Evolutionary conservation across 1,140 invertebrate species (phyloP).

Genomic region (Cotesia typhae): DNA sequence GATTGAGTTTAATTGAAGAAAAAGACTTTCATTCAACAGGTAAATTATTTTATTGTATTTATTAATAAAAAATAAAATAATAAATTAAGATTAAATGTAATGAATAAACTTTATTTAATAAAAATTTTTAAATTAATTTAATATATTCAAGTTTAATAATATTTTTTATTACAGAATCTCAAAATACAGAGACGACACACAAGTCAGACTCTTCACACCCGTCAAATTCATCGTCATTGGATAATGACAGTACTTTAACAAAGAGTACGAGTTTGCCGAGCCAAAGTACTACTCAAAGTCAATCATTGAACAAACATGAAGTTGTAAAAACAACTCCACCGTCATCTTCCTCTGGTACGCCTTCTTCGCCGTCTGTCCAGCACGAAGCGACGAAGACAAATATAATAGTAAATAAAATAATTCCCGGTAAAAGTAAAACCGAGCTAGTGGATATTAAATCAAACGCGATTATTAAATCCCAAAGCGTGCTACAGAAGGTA

Average conservation of each 20-base stretch:
- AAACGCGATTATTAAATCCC: constrained; percentile 43
- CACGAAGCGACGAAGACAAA: neutral
- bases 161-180: constrained; percentile 58
- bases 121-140: constrained; percentile 16
- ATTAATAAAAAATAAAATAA: neutral
- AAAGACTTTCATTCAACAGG: constrained; percentile 62
- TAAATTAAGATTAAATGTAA: neutral
- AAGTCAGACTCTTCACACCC: constrained; percentile 48
- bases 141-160: constrained; percentile 23
- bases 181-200: constrained; percentile 53
- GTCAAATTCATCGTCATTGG: constrained; percentile 45
- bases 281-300: constrained; percentile 39
- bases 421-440: constrained; percentile 48
- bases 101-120: too few species aligned
- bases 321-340: neutral
- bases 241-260: constrained; percentile 46
- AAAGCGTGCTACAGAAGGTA: constrained; percentile 52
- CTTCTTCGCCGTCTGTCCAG: neutral
- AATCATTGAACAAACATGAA: constrained; percentile 25
- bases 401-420: constrained; percentile 42
- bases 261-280: constrained; percentile 45
- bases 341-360: neutral
- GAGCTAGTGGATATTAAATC: constrained; percentile 50
- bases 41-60: constrained; percentile 37
- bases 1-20: constrained; percentile 62